These are phyloP conservation scores for Tetrax tetrax DNA, from an alignment of 2,113 vertebrate genomes.

Conservation along the genomic window DNA sequence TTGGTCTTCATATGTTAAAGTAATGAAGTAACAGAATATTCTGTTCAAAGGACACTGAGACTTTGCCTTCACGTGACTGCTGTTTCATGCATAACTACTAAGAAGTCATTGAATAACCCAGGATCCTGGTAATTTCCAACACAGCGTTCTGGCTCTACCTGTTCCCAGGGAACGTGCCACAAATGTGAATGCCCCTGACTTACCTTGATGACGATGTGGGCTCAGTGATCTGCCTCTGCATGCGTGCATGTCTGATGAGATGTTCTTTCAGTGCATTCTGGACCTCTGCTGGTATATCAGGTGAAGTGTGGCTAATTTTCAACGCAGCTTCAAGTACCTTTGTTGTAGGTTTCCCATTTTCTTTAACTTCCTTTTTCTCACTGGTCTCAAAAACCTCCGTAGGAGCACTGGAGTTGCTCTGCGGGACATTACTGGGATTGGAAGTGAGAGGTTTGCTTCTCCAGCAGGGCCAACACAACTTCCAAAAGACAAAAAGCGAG, in stretches of 20 bases:
- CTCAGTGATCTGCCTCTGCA: conserved; percentile 96
- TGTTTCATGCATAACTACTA: not conserved
- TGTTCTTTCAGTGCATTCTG: conserved; percentile 90
- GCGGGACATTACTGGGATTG: conserved; percentile 73
- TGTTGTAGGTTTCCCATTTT: conserved; percentile 81
- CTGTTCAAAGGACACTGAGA: not conserved
- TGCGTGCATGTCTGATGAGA: conserved; percentile 87
- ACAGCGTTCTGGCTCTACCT: not conserved
- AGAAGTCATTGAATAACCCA: not conserved
- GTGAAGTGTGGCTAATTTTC: conserved; percentile 99
- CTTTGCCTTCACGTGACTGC: not conserved
- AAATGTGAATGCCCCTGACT: not conserved
- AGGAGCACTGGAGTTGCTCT: conserved; percentile 71
- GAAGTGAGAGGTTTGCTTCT: conserved; percentile 87
- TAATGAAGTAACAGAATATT: not conserved
- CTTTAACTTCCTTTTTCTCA: conserved; percentile 84
- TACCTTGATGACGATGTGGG: conserved; percentile 96
- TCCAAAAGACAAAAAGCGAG: conserved; percentile 99
- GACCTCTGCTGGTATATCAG: conserved; percentile 96
- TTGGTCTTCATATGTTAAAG: not conserved
- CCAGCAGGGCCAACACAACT: conserved; percentile 97
- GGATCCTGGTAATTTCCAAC: not conserved
- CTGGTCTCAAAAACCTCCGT: conserved; percentile 80
- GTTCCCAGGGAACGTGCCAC: not conserved
- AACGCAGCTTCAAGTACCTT: conserved; percentile 90